Evolutionary conservation across 2,113 vertebrate species (phyloP), one percentile per base, ranked within the genome.

Genomic region (Cygnus atratus): DNA sequence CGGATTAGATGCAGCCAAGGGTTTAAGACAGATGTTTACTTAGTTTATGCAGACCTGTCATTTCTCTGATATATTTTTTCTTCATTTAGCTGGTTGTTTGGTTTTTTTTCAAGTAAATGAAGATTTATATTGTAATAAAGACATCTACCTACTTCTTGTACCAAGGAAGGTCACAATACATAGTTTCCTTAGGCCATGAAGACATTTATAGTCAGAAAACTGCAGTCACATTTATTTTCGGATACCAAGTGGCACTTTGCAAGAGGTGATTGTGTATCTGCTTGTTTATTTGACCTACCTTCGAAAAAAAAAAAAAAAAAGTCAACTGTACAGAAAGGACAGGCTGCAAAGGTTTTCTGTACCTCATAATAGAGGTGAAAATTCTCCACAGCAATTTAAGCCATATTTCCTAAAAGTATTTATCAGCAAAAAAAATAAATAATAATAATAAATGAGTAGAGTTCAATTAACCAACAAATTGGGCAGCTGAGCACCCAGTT

Each of bases 371-470:
- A 20, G 24, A 78, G 29, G 14, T 72, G 24, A 71, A 90, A 31
- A n/a, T 75, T 80, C 44, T 66, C 14, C 66, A 29, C 10, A 58
- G 2, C 7, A 44, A 54, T 80, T 80, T 48, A 63, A 39, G 14
- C 19, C 9, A 3, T 24, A n/a, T 85, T 94, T 71, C 33, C 84
- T 77, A 88, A 63, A 9, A 44, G 19, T 26, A 37, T 61, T 43
- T 73, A 1, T 57, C 6, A 26, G 25, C 39, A 2, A 9, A 41
- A 68, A 62, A 11, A 62, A 48, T 21, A 21, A 48, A 48, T 21
- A 28, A 41, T 39, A 63, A 41, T 29, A 65, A 19, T 67, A 55
- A 33, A 26, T 2, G 1, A 0, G 0, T 17, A 33, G 17, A 55
- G 4, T 59, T 91, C 73, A 78, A 6, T 41, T 50, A 63, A 54